Evolutionary conservation across 53 echinoderm and acorn worm genomes (phyloP).

Genomic region (Patiria pectinifera): DNA sequence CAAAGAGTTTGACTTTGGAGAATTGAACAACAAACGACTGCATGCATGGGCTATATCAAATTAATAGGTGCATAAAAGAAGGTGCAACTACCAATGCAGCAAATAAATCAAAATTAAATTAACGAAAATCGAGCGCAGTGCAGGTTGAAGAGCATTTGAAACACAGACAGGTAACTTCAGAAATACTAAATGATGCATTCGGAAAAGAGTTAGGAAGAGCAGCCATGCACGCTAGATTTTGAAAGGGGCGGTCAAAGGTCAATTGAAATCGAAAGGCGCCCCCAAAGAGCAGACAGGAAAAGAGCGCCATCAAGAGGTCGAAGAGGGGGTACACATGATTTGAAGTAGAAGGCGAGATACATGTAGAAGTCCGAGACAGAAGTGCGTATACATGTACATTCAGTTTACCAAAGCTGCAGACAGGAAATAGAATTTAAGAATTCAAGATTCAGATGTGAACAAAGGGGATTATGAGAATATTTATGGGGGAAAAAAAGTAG

Average conservation of each 20-base stretch:
- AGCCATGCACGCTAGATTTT: neutral
- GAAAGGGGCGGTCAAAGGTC: neutral
- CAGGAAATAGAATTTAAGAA: neutral
- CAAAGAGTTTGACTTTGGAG: no score
- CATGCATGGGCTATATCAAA: no score
- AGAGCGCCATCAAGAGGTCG: neutral
- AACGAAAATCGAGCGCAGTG: no score
- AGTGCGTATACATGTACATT: neutral
- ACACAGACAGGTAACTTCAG: no score
- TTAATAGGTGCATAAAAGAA: no score
- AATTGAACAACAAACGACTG: no score
- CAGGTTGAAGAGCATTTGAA: no score
- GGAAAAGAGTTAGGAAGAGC: no score
- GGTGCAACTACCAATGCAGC: no score
- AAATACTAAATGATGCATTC: no score
- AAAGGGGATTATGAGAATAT: neutral
- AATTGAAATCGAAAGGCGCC: neutral
- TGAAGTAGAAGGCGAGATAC: neutral
- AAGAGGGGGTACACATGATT: neutral
- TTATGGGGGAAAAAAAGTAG: constrained; percentile 12
- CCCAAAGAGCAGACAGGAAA: neutral
- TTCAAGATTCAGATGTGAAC: neutral
- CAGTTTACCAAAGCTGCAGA: neutral
- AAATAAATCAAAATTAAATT: no score
- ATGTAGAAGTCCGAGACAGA: neutral